These are phyloP conservation scores for Xenopus petersii DNA, from an alignment of 2,797 vertebrate genomes.

Conservation along the genomic window DNA sequence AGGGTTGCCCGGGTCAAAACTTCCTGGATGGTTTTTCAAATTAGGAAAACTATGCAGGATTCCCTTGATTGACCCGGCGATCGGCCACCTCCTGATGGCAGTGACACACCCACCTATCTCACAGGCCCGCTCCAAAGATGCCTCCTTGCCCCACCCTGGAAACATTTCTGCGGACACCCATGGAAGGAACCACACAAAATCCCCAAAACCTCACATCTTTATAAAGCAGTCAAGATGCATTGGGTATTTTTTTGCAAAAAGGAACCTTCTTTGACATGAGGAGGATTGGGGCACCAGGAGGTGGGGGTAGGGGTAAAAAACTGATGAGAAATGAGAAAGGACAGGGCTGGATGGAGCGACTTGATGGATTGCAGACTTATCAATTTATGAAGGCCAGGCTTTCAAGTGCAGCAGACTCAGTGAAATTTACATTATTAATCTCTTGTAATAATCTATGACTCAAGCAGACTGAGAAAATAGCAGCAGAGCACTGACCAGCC, in stretches of 20 bases:
- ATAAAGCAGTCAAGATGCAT: slow-evolving; percentile 43
- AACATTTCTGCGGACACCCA: no score
- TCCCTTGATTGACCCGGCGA: no score
- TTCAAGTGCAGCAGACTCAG: slow-evolving; percentile 80
- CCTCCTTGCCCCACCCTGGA: no score
- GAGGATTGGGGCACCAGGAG: slow-evolving; percentile 27
- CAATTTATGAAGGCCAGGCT: slow-evolving; percentile 79
- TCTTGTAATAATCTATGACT: slow-evolving; percentile 87
- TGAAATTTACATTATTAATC: slow-evolving; percentile 93
- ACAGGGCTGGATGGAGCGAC: slow-evolving; percentile 64
- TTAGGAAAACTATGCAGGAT: no score
- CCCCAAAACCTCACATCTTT: slow-evolving; percentile 38
- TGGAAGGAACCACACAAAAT: no score
- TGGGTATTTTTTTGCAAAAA: slow-evolving; percentile 22
- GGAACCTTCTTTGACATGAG: slow-evolving; percentile 50
- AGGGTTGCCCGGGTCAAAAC: no score
- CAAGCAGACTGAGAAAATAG: slow-evolving; percentile 78
- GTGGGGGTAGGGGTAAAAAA: slow-evolving; percentile 36
- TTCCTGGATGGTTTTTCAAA: no score
- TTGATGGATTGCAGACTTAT: slow-evolving; percentile 83
- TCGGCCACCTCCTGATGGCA: no score
- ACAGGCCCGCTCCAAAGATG: no score
- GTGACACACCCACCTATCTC: no score
- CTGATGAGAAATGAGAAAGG: slow-evolving; percentile 63
- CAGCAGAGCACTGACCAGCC: slow-evolving; percentile 75